Conservation (phyloP, 2,797 vertebrate genomes). For the Anabas testudineus region DNA sequence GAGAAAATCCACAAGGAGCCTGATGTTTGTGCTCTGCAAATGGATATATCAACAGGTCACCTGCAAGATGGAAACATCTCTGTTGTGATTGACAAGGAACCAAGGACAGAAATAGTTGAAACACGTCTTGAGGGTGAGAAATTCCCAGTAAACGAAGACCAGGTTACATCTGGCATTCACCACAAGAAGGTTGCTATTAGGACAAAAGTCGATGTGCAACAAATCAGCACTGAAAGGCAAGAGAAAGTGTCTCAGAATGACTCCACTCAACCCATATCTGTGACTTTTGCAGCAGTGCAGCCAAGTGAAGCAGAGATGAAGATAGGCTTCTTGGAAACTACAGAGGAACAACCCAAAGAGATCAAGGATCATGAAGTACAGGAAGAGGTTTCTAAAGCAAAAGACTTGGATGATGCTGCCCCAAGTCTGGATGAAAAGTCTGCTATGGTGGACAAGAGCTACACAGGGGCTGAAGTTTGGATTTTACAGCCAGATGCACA, state of each 20-base stretch:
- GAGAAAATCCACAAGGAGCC: slow-evolving; percentile 1
- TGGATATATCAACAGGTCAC: not conserved
- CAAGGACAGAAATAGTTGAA: slow-evolving; percentile 2
- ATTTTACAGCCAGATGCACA: too few relatives aligned
- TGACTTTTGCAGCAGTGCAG: not conserved
- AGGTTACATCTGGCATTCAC: not conserved
- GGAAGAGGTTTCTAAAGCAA: not conserved
- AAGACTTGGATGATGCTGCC: not conserved
- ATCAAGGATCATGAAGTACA: not conserved
- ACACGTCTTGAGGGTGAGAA: not conserved
- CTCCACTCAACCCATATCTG: not conserved
- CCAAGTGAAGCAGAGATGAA: not conserved
- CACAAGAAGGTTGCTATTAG: not conserved
- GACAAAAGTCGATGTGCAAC: not conserved
- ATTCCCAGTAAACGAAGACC: not conserved
- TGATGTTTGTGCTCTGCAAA: not conserved
- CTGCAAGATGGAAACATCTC: not conserved
- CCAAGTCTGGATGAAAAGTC: not conserved
- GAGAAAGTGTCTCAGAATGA: not conserved
- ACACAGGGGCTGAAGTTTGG: not conserved
- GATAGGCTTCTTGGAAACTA: not conserved
- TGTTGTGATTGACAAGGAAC: not conserved
- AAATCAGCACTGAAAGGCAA: not conserved
- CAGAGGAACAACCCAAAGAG: not conserved
- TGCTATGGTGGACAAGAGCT: slow-evolving; percentile 1